phyloP scores from a whole-genome alignment of 2,113 vertebrate genomes.

The Proteles cristata region DNA sequence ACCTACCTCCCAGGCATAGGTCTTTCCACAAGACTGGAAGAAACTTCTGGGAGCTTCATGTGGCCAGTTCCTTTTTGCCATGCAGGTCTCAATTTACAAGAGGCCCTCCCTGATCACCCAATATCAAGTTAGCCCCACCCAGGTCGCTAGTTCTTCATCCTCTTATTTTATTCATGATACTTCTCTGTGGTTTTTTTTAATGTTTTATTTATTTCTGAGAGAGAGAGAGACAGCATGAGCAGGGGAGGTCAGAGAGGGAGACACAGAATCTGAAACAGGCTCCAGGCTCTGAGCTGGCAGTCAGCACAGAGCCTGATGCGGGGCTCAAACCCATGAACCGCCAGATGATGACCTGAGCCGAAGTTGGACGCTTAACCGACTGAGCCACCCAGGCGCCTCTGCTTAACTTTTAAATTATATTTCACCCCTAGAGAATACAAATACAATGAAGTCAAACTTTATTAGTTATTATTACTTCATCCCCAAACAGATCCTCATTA shows the following conservation, averaged over 20 bases:
- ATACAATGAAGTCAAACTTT: neutral
- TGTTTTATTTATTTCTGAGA: no score
- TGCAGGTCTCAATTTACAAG: neutral
- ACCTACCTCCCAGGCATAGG: neutral
- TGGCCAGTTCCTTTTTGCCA: neutral
- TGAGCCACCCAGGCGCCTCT: no score
- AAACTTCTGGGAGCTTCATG: neutral
- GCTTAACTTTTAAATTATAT: slow-evolving; percentile 22
- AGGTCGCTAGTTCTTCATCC: neutral
- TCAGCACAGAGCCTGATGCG: no score
- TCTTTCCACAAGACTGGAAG: neutral
- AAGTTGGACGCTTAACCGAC: no score
- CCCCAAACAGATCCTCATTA: neutral
- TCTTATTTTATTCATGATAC: neutral
- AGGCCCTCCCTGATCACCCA: neutral
- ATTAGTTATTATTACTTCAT: neutral
- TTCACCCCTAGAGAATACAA: neutral
- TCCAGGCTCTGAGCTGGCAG: no score
- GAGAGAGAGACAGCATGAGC: no score
- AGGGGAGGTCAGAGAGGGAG: no score
- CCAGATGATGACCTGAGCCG: no score
- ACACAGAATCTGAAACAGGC: no score
- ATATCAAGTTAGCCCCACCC: neutral
- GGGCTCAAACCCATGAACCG: no score
- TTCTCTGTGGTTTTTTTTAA: neutral